Base-by-base conservation (phyloP, 1,140 invertebrate species). In the Drosophila kohkoa region DNA sequence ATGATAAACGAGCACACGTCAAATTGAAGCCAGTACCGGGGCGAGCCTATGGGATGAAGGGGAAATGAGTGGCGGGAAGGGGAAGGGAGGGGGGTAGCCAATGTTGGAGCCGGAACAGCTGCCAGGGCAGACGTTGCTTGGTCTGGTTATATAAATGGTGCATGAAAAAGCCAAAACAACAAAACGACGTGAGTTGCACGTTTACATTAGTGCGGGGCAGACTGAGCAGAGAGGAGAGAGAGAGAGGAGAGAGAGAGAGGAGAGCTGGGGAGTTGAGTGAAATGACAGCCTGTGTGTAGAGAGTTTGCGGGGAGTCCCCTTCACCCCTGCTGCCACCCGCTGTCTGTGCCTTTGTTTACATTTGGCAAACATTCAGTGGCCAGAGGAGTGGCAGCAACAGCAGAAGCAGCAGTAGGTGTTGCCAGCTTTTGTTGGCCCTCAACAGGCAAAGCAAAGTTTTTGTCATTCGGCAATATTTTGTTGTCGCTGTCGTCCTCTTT, bases 1-100 rank as follows among this genome's bases (percentile, higher is more conserved):
- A 91, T 91, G 88, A 91, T 91, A 91, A 91, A 91, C 85, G 88
- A 91, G 89, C 81, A 88, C 89, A 91, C 83, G 88, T 91, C 83
- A 91, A 91, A 89, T 79, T 90, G 60, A 75, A 85, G 70, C 62
- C 76, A 71, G 59, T 16, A 38, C 10, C 46, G 48, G 59, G 54
- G 55, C 52, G 48, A 62, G 45, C 65, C 75, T 49, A 59, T 32
- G 13, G 11, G 46, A 5, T 43, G 66, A 16, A 38, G n/a, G 43
- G 28, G 45, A 7, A 16, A 11, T 3, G 1, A 15, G 16, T 7
- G 35, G n/a, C 0, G 8, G 13, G 16, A 1, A 25, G 35, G 30
- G 6, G 13, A 1, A 25, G 35, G 30, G 6, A 11, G 41, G 38
- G 13, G 5, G 10, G 28, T 54, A 13, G 67, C 65, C 35, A 43